These are phyloP conservation scores for Chaetoderma sp. DNA, from an alignment of 2,888 invertebrate genomes.

Conservation along the genomic window DNA sequence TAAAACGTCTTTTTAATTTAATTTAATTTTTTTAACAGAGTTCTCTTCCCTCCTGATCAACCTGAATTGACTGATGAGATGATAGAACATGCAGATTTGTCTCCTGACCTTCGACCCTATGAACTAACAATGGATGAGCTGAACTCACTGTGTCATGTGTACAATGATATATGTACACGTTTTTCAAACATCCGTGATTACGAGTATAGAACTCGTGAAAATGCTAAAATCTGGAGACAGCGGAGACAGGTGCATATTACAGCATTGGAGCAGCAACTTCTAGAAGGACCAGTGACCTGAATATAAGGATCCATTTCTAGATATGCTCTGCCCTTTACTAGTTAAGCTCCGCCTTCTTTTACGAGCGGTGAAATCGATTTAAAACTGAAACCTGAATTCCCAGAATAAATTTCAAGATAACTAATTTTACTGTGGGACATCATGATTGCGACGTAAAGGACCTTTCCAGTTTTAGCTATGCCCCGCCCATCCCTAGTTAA, in stretches of 20 bases:
- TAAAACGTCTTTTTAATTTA: background rate
- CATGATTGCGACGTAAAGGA: no score
- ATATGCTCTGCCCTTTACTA: no score
- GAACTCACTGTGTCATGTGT: constrained; percentile 81
- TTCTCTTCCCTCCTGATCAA: constrained; percentile 82
- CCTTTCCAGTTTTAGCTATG: no score
- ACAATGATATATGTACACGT: constrained; percentile 77
- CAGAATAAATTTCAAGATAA: no score
- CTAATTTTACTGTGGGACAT: no score
- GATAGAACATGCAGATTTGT: constrained; percentile 80
- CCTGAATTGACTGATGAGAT: constrained; percentile 78
- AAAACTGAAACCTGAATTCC: no score
- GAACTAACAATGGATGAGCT: constrained; percentile 85
- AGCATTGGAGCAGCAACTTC: constrained; percentile 18
- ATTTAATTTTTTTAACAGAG: constrained; percentile 63
- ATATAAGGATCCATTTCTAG: background rate
- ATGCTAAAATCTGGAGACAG: constrained; percentile 34
- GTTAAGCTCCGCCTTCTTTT: no score
- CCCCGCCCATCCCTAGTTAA: no score
- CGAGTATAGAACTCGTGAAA: constrained; percentile 76
- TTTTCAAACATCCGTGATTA: constrained; percentile 72
- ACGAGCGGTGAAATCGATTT: no score
- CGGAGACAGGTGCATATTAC: constrained; percentile 11
- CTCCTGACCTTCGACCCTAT: constrained; percentile 78
- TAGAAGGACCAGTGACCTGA: background rate